Conservation (phyloP, 2,797 vertebrate genomes). For the Thamnophis elegans region DNA sequence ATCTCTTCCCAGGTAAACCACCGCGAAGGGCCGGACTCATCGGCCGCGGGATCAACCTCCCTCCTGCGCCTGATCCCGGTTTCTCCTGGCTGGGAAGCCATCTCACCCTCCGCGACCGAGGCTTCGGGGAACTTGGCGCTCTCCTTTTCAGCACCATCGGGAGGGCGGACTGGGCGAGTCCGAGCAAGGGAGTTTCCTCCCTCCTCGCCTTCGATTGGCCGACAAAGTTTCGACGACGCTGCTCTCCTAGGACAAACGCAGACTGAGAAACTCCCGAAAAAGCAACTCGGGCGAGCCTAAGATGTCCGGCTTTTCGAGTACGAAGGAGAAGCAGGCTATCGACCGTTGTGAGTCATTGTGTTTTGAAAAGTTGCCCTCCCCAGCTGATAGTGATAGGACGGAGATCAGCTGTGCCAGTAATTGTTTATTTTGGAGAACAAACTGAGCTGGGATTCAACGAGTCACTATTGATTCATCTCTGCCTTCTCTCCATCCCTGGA, state of each 20-base stretch:
- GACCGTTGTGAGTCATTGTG: background rate
- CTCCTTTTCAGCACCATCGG: background rate
- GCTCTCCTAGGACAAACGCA: background rate
- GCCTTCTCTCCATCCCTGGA: background rate
- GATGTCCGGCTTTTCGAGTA: background rate
- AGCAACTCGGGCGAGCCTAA: background rate
- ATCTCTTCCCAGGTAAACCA: background rate
- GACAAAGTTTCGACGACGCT: background rate
- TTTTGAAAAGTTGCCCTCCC: background rate
- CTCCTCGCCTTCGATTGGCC: background rate
- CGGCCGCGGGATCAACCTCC: background rate
- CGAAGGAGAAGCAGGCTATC: background rate
- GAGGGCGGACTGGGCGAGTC: background rate
- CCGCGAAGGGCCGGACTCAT: background rate
- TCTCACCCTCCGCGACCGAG: background rate
- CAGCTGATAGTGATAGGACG: background rate
- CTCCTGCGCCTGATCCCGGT: background rate
- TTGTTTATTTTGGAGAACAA: background rate
- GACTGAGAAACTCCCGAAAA: background rate
- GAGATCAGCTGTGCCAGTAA: background rate
- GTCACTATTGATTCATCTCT: background rate
- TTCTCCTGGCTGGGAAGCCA: background rate
- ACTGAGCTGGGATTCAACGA: background rate
- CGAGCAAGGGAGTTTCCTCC: background rate
- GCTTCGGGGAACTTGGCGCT: background rate